Conservation (phyloP, 2,797 vertebrate species). For the Chloroceryle inda region DNA sequence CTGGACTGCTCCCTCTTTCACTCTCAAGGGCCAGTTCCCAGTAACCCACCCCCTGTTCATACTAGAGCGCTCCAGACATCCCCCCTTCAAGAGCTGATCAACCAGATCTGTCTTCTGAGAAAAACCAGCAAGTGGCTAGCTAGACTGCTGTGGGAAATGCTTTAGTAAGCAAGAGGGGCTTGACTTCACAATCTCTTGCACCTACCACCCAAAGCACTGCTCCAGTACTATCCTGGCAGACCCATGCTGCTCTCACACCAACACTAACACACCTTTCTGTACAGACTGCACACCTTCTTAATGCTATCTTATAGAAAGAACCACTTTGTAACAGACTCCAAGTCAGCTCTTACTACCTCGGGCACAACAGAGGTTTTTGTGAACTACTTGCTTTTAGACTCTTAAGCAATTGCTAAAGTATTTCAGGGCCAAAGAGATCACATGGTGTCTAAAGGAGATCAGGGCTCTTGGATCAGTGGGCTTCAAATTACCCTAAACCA, state of each 20-base stretch:
- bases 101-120: background rate
- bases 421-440: background rate
- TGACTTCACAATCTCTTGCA: background rate
- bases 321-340: background rate
- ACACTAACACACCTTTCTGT: background rate
- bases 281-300: too few relatives aligned
- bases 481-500: background rate
- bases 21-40: background rate
- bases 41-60: rapidly evolving
- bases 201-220: too few relatives aligned
- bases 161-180: background rate
- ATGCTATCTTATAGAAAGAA: rapidly evolving
- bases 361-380: background rate
- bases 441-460: background rate
- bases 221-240: background rate
- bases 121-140: background rate
- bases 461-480: background rate
- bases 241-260: background rate
- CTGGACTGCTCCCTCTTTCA: background rate
- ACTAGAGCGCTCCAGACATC: background rate
- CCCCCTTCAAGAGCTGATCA: background rate
- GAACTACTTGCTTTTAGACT: background rate
- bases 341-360: background rate
- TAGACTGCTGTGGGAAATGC: background rate
- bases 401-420: background rate